Percentiles rank a stretch among this genome's conserved stretches.
Conservation (phyloP, 2,888 invertebrate species). For the Exocentrus adspersus region DNA sequence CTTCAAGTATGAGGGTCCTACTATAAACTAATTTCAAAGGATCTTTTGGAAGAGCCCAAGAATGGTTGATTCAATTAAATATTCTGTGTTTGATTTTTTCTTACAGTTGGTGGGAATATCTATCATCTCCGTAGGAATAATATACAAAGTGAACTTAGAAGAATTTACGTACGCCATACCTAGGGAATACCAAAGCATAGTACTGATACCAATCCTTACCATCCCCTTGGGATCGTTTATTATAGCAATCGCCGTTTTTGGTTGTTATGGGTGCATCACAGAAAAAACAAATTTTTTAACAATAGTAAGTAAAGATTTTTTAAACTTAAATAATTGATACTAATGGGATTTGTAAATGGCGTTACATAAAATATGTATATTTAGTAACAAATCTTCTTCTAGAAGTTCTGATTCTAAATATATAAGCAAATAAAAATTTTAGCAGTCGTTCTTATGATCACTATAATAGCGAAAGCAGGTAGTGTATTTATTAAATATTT, state of each 20-base stretch:
- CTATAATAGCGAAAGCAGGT: no score
- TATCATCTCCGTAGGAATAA: constrained; percentile 36
- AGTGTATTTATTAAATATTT: no score
- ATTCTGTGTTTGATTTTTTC: no score
- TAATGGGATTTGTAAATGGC: neutral
- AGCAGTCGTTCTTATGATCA: no score
- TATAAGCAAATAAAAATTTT: neutral
- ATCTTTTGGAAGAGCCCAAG: no score
- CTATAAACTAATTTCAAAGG: no score
- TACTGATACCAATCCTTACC: constrained; percentile 33
- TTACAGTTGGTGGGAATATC: constrained; percentile 39
- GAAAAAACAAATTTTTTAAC: constrained; percentile 33
- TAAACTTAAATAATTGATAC: neutral
- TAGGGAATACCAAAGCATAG: constrained; percentile 31
- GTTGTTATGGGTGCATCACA: constrained; percentile 39
- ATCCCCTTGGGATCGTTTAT: constrained; percentile 35
- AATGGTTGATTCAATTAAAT: no score
- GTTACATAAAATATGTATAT: neutral
- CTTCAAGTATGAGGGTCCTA: no score
- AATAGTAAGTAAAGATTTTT: constrained; percentile 30
- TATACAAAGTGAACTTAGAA: constrained; percentile 38
- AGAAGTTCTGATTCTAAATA: neutral
- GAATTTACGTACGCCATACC: constrained; percentile 33
- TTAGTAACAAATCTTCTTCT: neutral
- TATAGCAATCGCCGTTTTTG: constrained; percentile 36